Conservation (phyloP, 2,113 vertebrate genomes). For the Scomber japonicus region DNA sequence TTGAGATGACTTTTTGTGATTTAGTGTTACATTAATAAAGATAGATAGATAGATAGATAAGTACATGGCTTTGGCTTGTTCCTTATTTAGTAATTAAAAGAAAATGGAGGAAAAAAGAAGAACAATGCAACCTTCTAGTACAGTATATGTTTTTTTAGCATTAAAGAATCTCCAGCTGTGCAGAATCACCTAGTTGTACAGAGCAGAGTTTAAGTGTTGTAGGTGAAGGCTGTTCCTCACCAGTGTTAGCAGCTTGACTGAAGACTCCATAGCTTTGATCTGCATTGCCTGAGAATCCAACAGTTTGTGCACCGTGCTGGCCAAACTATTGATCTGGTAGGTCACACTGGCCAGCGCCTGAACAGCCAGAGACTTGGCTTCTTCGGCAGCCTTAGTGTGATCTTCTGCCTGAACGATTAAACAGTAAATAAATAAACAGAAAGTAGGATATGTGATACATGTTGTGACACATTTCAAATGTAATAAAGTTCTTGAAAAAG, state of each 20-base stretch:
- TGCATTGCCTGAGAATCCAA: slow-evolving; percentile 88
- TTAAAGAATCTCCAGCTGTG: too few species aligned
- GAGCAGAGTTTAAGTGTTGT: neutral
- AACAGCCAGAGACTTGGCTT: slow-evolving; percentile 89
- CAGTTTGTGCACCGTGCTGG: slow-evolving; percentile 84
- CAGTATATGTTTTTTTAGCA: neutral
- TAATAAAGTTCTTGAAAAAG: neutral
- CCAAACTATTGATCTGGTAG: slow-evolving; percentile 92
- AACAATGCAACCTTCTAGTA: neutral
- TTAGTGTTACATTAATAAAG: too few species aligned
- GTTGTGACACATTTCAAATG: neutral
- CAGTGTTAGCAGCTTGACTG: slow-evolving; percentile 85
- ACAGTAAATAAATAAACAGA: neutral
- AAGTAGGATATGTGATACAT: neutral
- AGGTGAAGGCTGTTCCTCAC: slow-evolving; percentile 60
- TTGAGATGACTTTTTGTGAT: too few species aligned
- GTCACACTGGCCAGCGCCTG: slow-evolving; percentile 93
- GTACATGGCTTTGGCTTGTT: neutral
- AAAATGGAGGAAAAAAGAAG: neutral
- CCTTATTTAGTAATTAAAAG: neutral
- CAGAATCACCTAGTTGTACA: neutral
- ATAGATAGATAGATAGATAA: too few species aligned
- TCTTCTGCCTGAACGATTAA: slow-evolving; percentile 84
- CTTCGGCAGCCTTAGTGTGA: slow-evolving; percentile 86
- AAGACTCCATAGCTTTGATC: slow-evolving; percentile 87